Evolutionary conservation across 2,888 invertebrate species (phyloP), one percentile per base, ranked within the genome.

Genomic region (Anagyrus pseudococci): DNA sequence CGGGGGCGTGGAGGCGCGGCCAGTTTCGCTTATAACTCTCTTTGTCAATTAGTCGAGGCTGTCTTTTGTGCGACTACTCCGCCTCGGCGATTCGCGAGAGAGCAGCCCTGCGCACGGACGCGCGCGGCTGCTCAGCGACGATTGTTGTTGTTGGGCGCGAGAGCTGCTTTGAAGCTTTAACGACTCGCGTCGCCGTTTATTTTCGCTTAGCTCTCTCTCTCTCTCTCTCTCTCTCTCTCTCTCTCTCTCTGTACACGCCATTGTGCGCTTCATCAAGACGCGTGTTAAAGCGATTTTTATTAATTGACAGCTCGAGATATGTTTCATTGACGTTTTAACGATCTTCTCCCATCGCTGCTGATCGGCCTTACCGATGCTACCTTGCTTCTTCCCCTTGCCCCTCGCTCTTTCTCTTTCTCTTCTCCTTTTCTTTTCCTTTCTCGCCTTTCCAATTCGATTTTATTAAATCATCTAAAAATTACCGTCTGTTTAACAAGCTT

Each of bases 1-100:
- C 64, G 56, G 57, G 56, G 50, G 58, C 20, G 44, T 22, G 26
- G 26, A 47, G 19, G 48, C n/a, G 37, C 44, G 15, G n/a, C n/a
- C 40, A 13, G 58, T 55, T 61, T 58, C 50, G 53, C 54, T 58
- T 61, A 57, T n/a, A n/a, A n/a, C n/a, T 65, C 58, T 65, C 58
- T 61, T 65, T 65, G 61, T 65, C 65, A 65, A 65, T 65, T 65
- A 65, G 65, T 65, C 61, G 61, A 46, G 64, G 56, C 53, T 49
- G 48, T 64, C 57, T 64, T 63, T 64, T 61, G 58, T 59, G 22
- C 26, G 41, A 50, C 50, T 49, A 47, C 22, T 47, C 50, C 59
- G 52, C 55, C 59, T 56, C 56, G 50, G 52, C 62, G 26, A 10
- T 20, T n/a, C n/a, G n/a, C n/a, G n/a, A n/a, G n/a, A n/a, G n/a